Conservation (phyloP, 2,888 invertebrate species). For the Aspidiotus rigidus region DNA sequence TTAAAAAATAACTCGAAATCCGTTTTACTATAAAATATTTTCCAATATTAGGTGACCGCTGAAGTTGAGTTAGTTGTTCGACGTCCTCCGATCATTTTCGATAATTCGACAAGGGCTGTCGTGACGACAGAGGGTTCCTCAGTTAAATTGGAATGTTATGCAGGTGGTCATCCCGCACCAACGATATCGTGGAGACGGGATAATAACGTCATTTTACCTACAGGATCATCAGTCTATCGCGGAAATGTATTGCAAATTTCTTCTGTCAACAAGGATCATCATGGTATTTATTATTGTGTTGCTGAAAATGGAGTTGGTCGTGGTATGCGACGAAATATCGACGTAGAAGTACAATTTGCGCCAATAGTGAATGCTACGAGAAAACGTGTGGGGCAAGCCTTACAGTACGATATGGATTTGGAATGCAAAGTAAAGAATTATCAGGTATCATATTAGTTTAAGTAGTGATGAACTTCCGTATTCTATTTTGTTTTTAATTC, state of each 20-base stretch:
- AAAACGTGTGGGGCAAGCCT: conserved; percentile 73
- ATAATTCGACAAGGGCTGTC: conserved; percentile 78
- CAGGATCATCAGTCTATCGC: conserved; percentile 74
- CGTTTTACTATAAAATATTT: background rate
- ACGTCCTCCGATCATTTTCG: conserved; percentile 83
- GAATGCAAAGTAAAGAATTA: conserved; percentile 52
- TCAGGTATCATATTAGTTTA: too few species aligned
- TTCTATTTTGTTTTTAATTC: conserved; percentile 1
- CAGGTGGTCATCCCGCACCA: conserved; percentile 75
- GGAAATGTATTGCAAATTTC: conserved; percentile 72
- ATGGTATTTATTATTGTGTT: conserved; percentile 88
- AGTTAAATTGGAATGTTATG: conserved; percentile 77
- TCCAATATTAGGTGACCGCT: conserved; percentile 50
- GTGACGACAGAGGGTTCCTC: conserved; percentile 66
- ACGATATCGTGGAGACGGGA: conserved; percentile 84
- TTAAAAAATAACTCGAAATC: too few species aligned
- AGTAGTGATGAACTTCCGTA: background rate
- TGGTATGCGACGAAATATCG: conserved; percentile 74
- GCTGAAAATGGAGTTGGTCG: conserved; percentile 82
- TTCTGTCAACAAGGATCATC: conserved; percentile 72
- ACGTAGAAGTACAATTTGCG: conserved; percentile 80
- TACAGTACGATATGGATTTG: conserved; percentile 88
- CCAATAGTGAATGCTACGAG: conserved; percentile 77
- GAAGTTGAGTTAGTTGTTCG: conserved; percentile 77
- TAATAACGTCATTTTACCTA: conserved; percentile 84